Base-by-base conservation (phyloP, 2,888 invertebrate species). In the Epirrhoe tristata region DNA sequence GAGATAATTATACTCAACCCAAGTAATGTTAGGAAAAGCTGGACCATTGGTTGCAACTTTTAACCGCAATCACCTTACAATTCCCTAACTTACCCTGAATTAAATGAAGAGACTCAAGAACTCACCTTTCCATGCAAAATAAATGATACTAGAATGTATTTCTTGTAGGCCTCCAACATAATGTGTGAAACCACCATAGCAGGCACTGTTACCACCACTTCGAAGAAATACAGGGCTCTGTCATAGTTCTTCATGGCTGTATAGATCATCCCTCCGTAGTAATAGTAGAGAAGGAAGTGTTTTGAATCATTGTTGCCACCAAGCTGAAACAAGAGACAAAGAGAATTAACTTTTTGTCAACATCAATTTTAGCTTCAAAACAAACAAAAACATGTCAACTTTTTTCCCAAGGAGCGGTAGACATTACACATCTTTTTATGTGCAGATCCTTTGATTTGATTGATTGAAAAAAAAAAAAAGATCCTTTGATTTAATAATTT, bases 211-310 rank as follows among this genome's bases (percentile, higher is more conserved):
- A 98, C 96, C 66, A 97, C 98, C 16, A 98, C 98, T 95, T 99
- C 99, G 89, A 98, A 98, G 90, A 98, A 99, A 89, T 98, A 99
- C 69, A 98, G 92, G 7, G 99, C 98, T 82, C 98, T 95, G 76
- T 98, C 98, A 84, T 97, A 98, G 82, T 98, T 98, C 87, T 99
- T 98, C 79, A 99, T 91, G 10, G 98, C 97, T 63, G 98, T 96
- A 88, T 98, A 99, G 76, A 99, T 98, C 98, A 99, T 98, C 59
- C 99, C 99, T 66, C 99, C 99, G 85, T 99, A 99, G 88, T 99
- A 99, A 86, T 98, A 99, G 87, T 98, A 99, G 0, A 98, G 94
- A 59, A 99, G 94, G 85, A 98, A 98, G 87, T 98, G 97, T 91
- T 97, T 98, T 0, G 97, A 95, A 86, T 98, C 98, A 89, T 96